phyloP scores from a whole-genome alignment of 1,140 invertebrate species.

The Saccostrea echinata region DNA sequence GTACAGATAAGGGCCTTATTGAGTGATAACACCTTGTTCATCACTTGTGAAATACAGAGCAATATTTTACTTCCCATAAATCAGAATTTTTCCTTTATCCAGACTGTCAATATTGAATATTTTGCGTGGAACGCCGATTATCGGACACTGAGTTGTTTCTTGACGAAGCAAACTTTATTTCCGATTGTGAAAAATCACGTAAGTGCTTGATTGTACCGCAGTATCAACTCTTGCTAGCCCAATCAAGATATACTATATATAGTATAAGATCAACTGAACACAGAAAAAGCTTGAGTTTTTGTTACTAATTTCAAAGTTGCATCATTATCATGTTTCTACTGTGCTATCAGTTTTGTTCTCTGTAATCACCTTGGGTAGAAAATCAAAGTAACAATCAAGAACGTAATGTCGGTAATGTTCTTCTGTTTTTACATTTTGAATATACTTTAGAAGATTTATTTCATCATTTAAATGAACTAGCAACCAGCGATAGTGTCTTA shows the following conservation, averaged over 20 bases:
- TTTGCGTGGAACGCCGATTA: background rate
- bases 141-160: background rate
- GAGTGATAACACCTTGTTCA: background rate
- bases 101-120: background rate
- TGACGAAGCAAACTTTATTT: background rate
- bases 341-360: too few relatives aligned
- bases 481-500: too few relatives aligned
- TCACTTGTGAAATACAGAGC: background rate
- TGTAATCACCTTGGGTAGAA: too few relatives aligned
- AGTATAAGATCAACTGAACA: background rate
- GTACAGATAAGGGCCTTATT: background rate
- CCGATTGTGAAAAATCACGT: background rate
- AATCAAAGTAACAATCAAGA: too few relatives aligned
- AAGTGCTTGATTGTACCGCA: background rate
- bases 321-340: background rate
- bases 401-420: too few relatives aligned
- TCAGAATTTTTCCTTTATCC: constrained; percentile 12
- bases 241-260: too few relatives aligned
- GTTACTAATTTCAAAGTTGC: background rate
- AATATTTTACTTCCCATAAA: constrained; percentile 16
- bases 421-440: too few relatives aligned
- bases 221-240: background rate
- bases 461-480: too few relatives aligned
- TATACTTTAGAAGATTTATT: too few relatives aligned
- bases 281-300: too few relatives aligned